Evolutionary conservation across 1,140 invertebrate genomes (phyloP).

Genomic region (Centruroides sculpturatus): DNA sequence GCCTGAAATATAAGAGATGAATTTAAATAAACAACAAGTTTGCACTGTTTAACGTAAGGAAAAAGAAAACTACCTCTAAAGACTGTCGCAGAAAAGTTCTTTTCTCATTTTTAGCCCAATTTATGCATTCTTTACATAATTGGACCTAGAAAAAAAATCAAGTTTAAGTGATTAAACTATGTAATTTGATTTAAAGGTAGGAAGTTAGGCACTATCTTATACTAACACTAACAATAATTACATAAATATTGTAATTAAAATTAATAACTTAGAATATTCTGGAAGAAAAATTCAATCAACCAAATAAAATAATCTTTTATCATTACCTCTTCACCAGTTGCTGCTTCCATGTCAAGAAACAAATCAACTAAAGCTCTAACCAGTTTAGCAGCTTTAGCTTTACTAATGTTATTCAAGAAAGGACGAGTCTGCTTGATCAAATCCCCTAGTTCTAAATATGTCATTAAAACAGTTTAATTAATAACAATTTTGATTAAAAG

Average conservation of each 20-base stretch:
- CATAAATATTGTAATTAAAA: too few species aligned
- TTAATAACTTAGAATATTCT: too few species aligned
- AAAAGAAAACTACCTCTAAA: slow-evolving; percentile 43
- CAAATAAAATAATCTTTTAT: not conserved
- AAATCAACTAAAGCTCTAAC: slow-evolving; percentile 92
- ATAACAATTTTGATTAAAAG: not conserved
- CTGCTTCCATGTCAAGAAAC: slow-evolving; percentile 90
- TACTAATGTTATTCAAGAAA: slow-evolving; percentile 81
- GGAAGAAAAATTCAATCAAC: too few species aligned
- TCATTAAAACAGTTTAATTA: not conserved
- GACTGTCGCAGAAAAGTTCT: slow-evolving; percentile 93
- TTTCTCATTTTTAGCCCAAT: slow-evolving; percentile 97
- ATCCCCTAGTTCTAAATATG: slow-evolving; percentile 57
- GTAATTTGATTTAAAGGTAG: too few species aligned
- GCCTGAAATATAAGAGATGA: slow-evolving; percentile 30
- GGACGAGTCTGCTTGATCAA: slow-evolving; percentile 87
- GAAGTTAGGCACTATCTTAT: too few species aligned
- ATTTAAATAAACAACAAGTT: not conserved
- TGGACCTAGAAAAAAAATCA: slow-evolving; percentile 30
- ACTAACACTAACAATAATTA: too few species aligned
- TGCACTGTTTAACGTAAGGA: too few species aligned
- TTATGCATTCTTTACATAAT: slow-evolving; percentile 84
- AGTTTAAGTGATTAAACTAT: too few species aligned
- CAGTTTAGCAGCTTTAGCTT: slow-evolving; percentile 97
- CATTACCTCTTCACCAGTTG: slow-evolving; percentile 60